Base-by-base conservation (phyloP, 1,140 invertebrate genomes). In the Brachionus plicatilis region DNA sequence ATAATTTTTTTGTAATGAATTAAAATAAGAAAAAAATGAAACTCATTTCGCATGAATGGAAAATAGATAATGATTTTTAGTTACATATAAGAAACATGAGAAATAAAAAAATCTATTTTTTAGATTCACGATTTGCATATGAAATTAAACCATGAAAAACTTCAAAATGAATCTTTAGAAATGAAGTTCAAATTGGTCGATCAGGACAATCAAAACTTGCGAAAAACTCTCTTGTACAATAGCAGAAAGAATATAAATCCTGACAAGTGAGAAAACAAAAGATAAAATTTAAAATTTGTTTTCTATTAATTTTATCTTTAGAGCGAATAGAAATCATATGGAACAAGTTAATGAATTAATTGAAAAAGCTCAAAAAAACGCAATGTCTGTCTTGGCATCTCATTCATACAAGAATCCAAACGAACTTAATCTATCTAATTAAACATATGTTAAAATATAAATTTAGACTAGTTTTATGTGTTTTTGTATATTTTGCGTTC, bases 101-200 rank as follows among this genome's bases (percentile, higher is more conserved):
- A 3, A 1, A 29, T 45, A 12, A 45, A 47, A 47, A 47, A 47
- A 47, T 12, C 3, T 3, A 14, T 47, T 11, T 47, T 47, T 47
- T 47, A 76, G 72, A 76, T 76, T 50, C 43, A 76, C 27, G 72
- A 76, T 17, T 50, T 76, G 20, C 72, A 76, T 5, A 76, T 76
- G 72, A 76, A 76, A 20, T 76, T 76, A 27, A 50, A 47, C 24
- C 72, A 76, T 50, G 72, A 76, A 76, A 76, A 76, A 50, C 11
- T 76, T 8, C 72, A 76, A 53, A 76, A 47, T 76, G 72, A 76
- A 76, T 50, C 72, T 12, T 47, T 76, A 11, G 72, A 76, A 76
- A 76, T 76, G 72, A 76, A 76, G n/a, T 76, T 76, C 33, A 76
- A 76, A 33, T 47, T 76, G 1, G 72, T 76, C 24, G 72, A 76